These are phyloP conservation scores for Halocaridina rubra DNA, from an alignment of 2,888 invertebrate genomes.

Conservation along the genomic window DNA sequence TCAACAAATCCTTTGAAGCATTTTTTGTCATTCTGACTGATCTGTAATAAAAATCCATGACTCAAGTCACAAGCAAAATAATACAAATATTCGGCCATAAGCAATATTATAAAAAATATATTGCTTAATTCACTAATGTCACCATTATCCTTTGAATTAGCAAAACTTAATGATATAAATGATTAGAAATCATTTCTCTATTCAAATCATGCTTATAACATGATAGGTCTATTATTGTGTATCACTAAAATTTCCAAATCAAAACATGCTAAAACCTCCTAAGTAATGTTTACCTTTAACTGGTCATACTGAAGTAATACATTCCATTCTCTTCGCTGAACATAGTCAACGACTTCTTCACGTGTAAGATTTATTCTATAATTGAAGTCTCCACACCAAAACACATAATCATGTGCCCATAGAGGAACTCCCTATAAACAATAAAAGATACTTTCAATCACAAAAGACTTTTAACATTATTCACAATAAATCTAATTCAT, in stretches of 20 bases:
- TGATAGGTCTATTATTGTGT: too few species aligned
- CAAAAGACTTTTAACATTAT: not conserved
- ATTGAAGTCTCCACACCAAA: constrained; percentile 99
- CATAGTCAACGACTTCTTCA: constrained; percentile 88
- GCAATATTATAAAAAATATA: too few species aligned
- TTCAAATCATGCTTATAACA: too few species aligned
- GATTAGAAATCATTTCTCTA: too few species aligned
- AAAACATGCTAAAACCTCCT: too few species aligned
- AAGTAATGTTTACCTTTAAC: constrained; percentile 72
- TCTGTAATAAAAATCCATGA: constrained; percentile 70
- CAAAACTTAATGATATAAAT: too few species aligned
- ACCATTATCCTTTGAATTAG: too few species aligned
- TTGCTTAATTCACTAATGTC: too few species aligned
- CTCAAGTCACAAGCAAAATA: too few species aligned
- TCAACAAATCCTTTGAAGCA: constrained; percentile 94
- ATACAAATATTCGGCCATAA: too few species aligned
- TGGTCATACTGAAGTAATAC: constrained; percentile 89
- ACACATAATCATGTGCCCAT: constrained; percentile 96
- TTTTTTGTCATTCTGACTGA: constrained; percentile 82
- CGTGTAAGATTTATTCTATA: constrained; percentile 96
- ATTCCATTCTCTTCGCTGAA: constrained; percentile 80
- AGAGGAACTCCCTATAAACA: constrained; percentile 63
- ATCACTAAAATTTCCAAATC: too few species aligned
- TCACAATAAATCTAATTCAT: not conserved
- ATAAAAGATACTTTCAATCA: not conserved